These are phyloP conservation scores for Metopolophium dirhodum DNA, from an alignment of 1,140 invertebrate genomes.

Conservation along the genomic window DNA sequence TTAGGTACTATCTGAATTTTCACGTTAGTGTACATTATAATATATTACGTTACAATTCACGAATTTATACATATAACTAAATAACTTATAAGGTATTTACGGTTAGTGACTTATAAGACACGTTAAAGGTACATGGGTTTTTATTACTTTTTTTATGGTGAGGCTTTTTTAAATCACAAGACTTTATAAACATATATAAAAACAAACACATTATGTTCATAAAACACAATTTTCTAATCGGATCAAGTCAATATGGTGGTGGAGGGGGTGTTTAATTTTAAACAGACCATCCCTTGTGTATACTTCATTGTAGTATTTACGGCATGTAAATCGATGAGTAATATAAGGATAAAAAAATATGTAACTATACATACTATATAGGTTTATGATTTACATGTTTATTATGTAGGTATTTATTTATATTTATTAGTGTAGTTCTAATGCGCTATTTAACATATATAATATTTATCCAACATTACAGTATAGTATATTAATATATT, in stretches of 20 bases:
- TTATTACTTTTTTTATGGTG: too few species aligned
- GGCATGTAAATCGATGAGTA: not conserved
- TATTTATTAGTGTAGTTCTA: conserved; percentile 12
- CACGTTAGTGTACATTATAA: too few species aligned
- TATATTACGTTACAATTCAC: too few species aligned
- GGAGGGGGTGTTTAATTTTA: not conserved
- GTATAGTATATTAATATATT: conserved; percentile 10
- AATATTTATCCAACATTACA: conserved; percentile 23
- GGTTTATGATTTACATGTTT: not conserved
- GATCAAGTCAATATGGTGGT: not conserved
- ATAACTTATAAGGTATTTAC: too few species aligned
- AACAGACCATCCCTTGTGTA: not conserved
- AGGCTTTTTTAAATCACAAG: not conserved
- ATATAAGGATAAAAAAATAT: conserved; percentile 3
- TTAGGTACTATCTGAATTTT: too few species aligned
- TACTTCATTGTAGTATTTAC: not conserved
- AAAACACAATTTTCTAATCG: not conserved
- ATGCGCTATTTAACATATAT: conserved; percentile 30
- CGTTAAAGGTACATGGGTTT: too few species aligned
- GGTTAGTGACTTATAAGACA: too few species aligned
- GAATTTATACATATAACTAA: too few species aligned
- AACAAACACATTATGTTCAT: not conserved
- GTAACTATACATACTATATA: not conserved
- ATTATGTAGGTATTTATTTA: conserved; percentile 16
- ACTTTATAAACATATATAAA: not conserved